phyloP scores from a whole-genome alignment of 2,113 vertebrate species.

The Nannospalax galili region DNA sequence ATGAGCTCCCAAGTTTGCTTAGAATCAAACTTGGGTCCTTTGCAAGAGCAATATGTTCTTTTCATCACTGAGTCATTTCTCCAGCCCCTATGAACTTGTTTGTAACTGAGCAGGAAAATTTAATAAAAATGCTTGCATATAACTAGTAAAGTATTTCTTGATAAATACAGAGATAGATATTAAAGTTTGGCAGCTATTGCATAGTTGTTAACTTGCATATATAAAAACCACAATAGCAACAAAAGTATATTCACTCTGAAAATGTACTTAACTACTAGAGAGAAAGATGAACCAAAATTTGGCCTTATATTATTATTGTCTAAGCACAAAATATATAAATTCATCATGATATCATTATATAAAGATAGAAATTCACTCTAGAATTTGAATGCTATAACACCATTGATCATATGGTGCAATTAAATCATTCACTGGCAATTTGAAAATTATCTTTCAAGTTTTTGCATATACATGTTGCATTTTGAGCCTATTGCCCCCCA shows the following conservation, averaged over 20 bases:
- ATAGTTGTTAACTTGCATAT: conserved; percentile 24
- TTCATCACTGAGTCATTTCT: too few relatives aligned
- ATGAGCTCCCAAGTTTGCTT: too few relatives aligned
- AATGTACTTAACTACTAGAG: conserved; percentile 38
- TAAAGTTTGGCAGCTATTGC: conserved; percentile 40
- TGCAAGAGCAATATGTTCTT: too few relatives aligned
- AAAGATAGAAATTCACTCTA: neutral
- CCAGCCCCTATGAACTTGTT: neutral
- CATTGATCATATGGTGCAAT: neutral
- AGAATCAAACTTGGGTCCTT: too few relatives aligned
- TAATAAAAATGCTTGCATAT: conserved; percentile 46
- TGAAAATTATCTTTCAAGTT: neutral
- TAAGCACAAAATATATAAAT: conserved; percentile 21
- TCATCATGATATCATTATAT: neutral
- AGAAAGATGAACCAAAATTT: conserved; percentile 52
- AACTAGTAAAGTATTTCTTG: conserved; percentile 12
- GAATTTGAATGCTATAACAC: neutral
- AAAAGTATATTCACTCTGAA: neutral
- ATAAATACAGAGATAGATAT: conserved; percentile 54
- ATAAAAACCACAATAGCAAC: conserved; percentile 35
- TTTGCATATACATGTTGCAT: neutral
- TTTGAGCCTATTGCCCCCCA: neutral
- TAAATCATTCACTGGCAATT: conserved; percentile 6
- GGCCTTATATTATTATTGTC: conserved; percentile 52
- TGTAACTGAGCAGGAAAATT: conserved; percentile 8